Base-by-base conservation (phyloP, 1,140 invertebrate genomes). In the Thaumatotibia leucotreta region DNA sequence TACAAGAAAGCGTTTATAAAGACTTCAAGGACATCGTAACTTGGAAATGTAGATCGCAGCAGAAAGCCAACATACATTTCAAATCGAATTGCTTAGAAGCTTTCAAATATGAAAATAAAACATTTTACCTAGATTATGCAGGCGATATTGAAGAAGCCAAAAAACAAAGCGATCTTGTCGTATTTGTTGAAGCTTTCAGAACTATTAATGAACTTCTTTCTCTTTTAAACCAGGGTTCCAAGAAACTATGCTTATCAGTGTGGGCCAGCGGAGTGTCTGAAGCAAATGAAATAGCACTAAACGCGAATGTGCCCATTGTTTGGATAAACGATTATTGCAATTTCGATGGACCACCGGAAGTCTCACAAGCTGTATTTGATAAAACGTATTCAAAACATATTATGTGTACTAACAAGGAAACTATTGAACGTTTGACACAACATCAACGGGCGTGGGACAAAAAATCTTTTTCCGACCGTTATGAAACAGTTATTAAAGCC, bases 311-410 rank as follows among this genome's bases (percentile, higher is more conserved):
- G 14, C 52, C 52, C 14, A 14, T 58, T 58, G 17, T 58, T 4
- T 58, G 52, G 52, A 58, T 58, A 27, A 58, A 58, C 10, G n/a
- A 27, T 58, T 58, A 27, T 27, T 58, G 23, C 24, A 58, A 58
- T 5, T 58, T 58, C 20, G 52, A 27, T 31, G 52, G 52, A 58
- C 52, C 52, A 10, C 2, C 23, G 1, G 24, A 58, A 58, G 14
- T 58, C 3, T 27, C 52, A 14, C 52, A 27, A 8, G 24, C 24
- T n/a, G 5, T 58, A 27, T 58, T 58, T 27, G n/a, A 58, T 27
- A 27, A 58, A 27, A 14, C 24, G 11, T 27, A 14, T 11, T 5
- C 8, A 1, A 58, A 11, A 0, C 9, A 4, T 27, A 3, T 14
- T 14, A 11, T 8, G 10, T 24, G 1, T 1, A 27, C 23, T 14